Percentiles rank a stretch among this genome's conserved stretches.
These are phyloP conservation scores for Dynastes hyllus DNA, from an alignment of 2,888 invertebrate genomes.

Conservation along the genomic window DNA sequence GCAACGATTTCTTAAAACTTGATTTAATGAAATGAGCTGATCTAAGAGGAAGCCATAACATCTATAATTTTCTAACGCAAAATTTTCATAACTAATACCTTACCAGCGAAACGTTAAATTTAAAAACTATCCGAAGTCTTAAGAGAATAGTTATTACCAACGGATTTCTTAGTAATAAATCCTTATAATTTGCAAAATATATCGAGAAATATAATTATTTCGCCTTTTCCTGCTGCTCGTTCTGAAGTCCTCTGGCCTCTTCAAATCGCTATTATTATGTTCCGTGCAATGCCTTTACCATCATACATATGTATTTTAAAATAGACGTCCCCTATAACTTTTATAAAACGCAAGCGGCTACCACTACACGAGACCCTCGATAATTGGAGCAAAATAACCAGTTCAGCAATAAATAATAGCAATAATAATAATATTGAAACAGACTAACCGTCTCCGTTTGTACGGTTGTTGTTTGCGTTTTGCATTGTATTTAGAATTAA, in stretches of 20 bases:
- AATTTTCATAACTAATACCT: no score
- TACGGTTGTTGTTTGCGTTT: constrained; percentile 13
- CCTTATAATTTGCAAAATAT: not conserved
- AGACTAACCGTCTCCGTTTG: not conserved
- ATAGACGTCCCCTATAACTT: constrained; percentile 27
- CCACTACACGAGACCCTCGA: constrained; percentile 30
- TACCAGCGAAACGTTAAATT: no score
- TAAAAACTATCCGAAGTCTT: no score
- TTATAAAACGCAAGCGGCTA: constrained; percentile 12
- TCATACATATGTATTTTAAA: constrained; percentile 22
- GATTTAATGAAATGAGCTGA: no score
- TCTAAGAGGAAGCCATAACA: no score
- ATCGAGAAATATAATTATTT: constrained; percentile 29
- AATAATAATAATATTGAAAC: constrained; percentile 41
- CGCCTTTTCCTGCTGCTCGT: not conserved
- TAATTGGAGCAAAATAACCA: constrained; percentile 42
- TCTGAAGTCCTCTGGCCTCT: not conserved
- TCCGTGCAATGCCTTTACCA: constrained; percentile 13
- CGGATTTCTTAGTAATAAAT: constrained; percentile 14
- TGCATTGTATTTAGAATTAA: constrained; percentile 37
- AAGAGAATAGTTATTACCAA: constrained; percentile 15
- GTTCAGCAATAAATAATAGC: constrained; percentile 33
- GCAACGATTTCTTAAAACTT: no score
- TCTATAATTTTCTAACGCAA: no score
- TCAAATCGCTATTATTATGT: constrained; percentile 19